Evolutionary conservation across 2,113 vertebrate species (phyloP).

Genomic region (Erpornis zantholeuca): DNA sequence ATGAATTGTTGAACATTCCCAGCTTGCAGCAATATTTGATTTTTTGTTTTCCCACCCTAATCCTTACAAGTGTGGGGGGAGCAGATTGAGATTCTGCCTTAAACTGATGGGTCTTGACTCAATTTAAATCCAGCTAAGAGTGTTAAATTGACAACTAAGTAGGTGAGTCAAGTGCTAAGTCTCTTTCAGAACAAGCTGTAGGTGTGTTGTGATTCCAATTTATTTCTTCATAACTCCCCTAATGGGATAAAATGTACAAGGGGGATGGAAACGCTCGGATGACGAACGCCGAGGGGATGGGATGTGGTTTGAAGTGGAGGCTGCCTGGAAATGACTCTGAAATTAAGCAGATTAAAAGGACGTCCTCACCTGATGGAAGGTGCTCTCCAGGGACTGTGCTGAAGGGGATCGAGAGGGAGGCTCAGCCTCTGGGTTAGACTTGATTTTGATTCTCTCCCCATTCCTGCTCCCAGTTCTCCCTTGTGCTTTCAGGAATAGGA

Average conservation of each 20-base stretch:
- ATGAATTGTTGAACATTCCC: neutral
- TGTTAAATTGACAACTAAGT: conserved; percentile 48
- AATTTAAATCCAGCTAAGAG: conserved; percentile 36
- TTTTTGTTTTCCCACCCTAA: neutral
- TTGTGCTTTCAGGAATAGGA: accelerated
- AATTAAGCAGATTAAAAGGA: neutral
- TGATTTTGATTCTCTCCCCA: neutral
- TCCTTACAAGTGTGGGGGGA: neutral
- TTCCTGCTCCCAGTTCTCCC: neutral
- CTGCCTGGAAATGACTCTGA: neutral
- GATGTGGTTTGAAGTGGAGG: neutral
- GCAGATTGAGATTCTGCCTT: conserved; percentile 8
- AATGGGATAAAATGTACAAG: conserved; percentile 35
- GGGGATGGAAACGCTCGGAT: neutral
- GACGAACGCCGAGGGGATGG: neutral
- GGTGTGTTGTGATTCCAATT: conserved; percentile 62
- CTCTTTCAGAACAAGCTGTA: conserved; percentile 57
- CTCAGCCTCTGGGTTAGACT: neutral
- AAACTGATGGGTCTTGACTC: neutral
- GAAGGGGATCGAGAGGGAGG: neutral
- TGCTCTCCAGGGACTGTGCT: neutral
- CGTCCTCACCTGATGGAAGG: neutral
- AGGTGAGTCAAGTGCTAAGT: conserved; percentile 56
- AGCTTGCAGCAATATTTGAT: neutral
- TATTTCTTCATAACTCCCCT: conserved; percentile 53